phyloP scores from a whole-genome alignment of 1,140 invertebrate species.

The Paraescarpia echinospica region DNA sequence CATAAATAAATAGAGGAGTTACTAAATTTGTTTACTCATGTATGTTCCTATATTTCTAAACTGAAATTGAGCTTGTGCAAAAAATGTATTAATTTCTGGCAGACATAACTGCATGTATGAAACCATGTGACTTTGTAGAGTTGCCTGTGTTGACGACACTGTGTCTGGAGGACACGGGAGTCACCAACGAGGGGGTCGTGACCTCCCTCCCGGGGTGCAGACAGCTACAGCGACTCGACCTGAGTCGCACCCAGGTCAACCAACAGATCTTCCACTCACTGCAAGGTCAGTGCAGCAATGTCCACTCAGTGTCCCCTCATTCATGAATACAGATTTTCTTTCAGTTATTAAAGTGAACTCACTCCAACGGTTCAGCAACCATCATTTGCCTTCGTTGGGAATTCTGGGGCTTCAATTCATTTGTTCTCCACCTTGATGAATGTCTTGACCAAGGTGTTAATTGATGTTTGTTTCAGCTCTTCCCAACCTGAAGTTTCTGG shows the following conservation, averaged over 20 bases:
- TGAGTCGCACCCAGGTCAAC: conserved; percentile 45
- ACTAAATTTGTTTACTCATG: too few species aligned
- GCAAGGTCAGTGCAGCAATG: not conserved
- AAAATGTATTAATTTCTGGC: conserved; percentile 13
- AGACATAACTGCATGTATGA: conserved; percentile 11
- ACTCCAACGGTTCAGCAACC: too few species aligned
- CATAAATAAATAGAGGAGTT: too few species aligned
- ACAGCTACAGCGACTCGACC: conserved; percentile 40
- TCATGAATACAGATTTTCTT: too few species aligned
- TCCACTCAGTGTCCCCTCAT: not conserved
- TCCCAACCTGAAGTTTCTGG: conserved; percentile 36
- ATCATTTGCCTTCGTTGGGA: too few species aligned
- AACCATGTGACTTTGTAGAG: conserved; percentile 32
- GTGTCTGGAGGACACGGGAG: conserved; percentile 42
- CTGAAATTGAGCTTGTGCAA: not conserved
- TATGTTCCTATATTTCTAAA: not conserved
- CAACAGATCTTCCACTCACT: conserved; percentile 36
- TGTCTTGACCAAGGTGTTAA: not conserved
- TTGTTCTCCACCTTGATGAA: too few species aligned
- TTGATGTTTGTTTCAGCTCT: conserved; percentile 32
- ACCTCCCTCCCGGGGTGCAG: not conserved
- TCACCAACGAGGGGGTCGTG: conserved; percentile 43
- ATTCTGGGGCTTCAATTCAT: too few species aligned
- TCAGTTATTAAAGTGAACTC: too few species aligned
- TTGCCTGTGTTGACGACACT: conserved; percentile 38